Conservation (phyloP, 2,888 invertebrate genomes). For the Odontocolon sp. region DNA sequence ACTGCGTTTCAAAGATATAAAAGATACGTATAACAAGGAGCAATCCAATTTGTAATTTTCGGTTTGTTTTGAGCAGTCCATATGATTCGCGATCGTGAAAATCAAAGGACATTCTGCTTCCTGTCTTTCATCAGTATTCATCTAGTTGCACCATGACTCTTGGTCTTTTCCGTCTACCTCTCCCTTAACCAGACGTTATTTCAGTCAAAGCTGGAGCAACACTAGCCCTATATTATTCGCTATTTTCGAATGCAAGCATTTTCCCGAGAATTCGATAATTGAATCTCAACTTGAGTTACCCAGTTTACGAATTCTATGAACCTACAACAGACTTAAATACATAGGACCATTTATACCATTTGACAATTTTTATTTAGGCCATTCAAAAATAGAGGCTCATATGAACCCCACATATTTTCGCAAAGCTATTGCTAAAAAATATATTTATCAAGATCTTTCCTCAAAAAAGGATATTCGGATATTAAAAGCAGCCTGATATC, state of each 20-base stretch:
- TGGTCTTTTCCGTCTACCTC: slow-evolving; percentile 30
- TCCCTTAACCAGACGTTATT: slow-evolving; percentile 49
- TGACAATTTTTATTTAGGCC: too few relatives aligned
- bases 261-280: slow-evolving; percentile 56
- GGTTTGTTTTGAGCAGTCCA: slow-evolving; percentile 12
- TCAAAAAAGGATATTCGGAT: too few relatives aligned
- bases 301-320: slow-evolving; percentile 52
- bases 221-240: slow-evolving; percentile 11
- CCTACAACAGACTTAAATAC: slow-evolving; percentile 42
- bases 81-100: slow-evolving; percentile 3
- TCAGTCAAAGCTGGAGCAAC: slow-evolving; percentile 19
- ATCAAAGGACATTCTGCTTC: slow-evolving; percentile 46
- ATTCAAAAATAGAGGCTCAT: too few relatives aligned
- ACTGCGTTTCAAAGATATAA: too few relatives aligned
- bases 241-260: slow-evolving; percentile 33
- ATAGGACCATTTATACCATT: background rate
- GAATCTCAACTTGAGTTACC: slow-evolving; percentile 61
- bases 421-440: too few relatives aligned
- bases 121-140: slow-evolving; percentile 20
- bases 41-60: too few relatives aligned
- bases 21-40: background rate
- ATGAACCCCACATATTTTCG: too few relatives aligned
- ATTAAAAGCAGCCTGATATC: too few relatives aligned
- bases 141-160: slow-evolving; percentile 33
- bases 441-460: too few relatives aligned